Evolutionary conservation across 2,797 vertebrate species (phyloP).

Genomic region (Acridotheres tristis): DNA sequence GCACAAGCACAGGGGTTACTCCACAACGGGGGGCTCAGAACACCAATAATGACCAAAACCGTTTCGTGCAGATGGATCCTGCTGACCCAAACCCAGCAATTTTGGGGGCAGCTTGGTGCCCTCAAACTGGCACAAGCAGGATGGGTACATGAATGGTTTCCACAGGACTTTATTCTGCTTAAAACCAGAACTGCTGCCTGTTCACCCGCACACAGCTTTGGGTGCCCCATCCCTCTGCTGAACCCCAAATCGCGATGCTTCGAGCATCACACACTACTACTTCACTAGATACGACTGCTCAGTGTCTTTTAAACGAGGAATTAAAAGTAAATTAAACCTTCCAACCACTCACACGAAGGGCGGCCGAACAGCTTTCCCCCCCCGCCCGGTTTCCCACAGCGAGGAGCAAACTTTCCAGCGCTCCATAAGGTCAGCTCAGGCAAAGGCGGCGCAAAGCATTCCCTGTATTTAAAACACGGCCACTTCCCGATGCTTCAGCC

Average conservation of each 20-base stretch:
- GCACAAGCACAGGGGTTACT: no score
- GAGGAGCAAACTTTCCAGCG: neutral
- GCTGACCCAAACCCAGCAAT: neutral
- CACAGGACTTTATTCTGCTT: neutral
- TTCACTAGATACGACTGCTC: fast-evolving
- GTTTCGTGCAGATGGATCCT: fast-evolving
- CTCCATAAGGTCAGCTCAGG: fast-evolving
- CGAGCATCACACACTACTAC: fast-evolving
- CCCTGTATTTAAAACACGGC: fast-evolving
- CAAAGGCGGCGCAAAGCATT: neutral
- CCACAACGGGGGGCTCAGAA: neutral
- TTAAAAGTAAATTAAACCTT: fast-evolving
- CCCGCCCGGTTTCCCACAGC: fast-evolving
- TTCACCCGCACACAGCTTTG: fast-evolving
- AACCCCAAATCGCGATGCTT: fast-evolving
- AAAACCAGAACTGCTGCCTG: fast-evolving
- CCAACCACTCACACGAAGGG: fast-evolving
- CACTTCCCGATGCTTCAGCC: neutral
- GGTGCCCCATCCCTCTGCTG: fast-evolving
- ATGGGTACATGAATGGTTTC: fast-evolving
- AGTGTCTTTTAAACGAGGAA: fast-evolving
- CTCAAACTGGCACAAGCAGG: neutral
- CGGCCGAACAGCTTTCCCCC: neutral
- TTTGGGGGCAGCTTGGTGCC: neutral
- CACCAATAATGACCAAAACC: neutral